phyloP scores from a whole-genome alignment of 2,888 invertebrate species.

The Scaptomyza polygonia region DNA sequence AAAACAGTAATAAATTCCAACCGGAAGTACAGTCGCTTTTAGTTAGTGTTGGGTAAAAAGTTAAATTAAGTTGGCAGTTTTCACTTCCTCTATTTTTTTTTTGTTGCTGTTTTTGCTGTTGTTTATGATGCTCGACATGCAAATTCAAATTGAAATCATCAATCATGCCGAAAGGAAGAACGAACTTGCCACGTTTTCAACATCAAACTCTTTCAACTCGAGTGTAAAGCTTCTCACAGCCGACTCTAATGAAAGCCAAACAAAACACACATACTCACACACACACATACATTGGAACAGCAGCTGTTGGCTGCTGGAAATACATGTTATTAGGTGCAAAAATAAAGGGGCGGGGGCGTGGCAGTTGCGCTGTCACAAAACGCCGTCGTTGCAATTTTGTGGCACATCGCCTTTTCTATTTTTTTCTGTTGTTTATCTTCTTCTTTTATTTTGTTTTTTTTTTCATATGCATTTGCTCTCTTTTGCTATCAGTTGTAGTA shows the following conservation, averaged over 20 bases:
- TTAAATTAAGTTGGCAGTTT: constrained; percentile 73
- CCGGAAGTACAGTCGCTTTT: constrained; percentile 71
- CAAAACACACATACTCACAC: constrained; percentile 40
- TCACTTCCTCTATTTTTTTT: constrained; percentile 15
- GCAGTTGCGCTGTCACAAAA: constrained; percentile 64
- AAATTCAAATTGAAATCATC: constrained; percentile 81
- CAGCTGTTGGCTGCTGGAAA: constrained; percentile 43
- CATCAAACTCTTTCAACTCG: constrained; percentile 6
- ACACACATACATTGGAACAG: constrained; percentile 9
- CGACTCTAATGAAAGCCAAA: constrained; percentile 77
- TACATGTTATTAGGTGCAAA: constrained; percentile 70
- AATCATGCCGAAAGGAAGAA: constrained; percentile 64
- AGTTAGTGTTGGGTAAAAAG: constrained; percentile 60
- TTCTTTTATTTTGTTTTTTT: constrained; percentile 37
- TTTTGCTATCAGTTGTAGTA: constrained; percentile 70
- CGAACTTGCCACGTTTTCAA: constrained; percentile 44
- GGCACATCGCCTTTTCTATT: constrained; percentile 53
- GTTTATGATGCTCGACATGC: constrained; percentile 74
- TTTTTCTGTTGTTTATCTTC: constrained; percentile 3
- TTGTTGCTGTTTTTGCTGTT: constrained; percentile 13
- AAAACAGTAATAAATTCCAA: background rate
- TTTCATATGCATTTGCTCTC: constrained; percentile 65
- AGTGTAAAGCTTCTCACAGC: constrained; percentile 31
- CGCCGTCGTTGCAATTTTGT: constrained; percentile 75
- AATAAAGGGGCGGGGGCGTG: constrained; percentile 15